A percentile compares a stretch with the other conserved stretches of the same genome.
phyloP scores from a whole-genome alignment of 2,113 vertebrate genomes.

The Thalassoma bifasciatum region DNA sequence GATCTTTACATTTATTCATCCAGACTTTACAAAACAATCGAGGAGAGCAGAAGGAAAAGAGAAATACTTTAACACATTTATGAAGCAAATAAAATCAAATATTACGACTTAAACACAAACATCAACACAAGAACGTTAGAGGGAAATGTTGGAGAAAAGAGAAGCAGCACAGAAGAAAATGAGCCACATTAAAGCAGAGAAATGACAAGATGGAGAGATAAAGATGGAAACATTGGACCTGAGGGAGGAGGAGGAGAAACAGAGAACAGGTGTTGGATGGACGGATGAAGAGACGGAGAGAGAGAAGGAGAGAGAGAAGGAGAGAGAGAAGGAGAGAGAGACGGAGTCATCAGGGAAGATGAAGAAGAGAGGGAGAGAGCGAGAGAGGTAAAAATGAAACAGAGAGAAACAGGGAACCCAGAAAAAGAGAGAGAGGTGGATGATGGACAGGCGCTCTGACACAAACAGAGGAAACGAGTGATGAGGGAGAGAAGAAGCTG shows the following conservation, averaged over 20 bases:
- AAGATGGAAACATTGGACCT: conserved; percentile 20
- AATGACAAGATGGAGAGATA: conserved; percentile 16
- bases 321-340: conserved; percentile 30
- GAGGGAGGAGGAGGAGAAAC: not conserved
- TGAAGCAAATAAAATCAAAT: no score
- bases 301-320: conserved; percentile 40
- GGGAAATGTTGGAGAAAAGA: not conserved
- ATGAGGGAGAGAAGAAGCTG: not conserved
- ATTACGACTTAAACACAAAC: no score
- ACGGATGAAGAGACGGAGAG: conserved; percentile 34
- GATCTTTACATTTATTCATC: no score
- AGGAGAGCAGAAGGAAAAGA: no score
- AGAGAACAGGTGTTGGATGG: conserved; percentile 58
- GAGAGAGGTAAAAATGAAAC: conserved; percentile 9
- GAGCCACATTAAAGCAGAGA: conserved; percentile 3
- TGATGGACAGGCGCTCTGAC: conserved; percentile 24
- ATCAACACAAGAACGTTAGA: not conserved
- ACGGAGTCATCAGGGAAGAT: conserved; percentile 27
- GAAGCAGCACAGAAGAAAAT: no score
- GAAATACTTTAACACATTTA: no score
- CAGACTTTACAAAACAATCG: no score
- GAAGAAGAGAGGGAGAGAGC: not conserved
- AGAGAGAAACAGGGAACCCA: conserved; percentile 3
- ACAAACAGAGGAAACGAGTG: not conserved
- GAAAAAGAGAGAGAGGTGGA: conserved; percentile 2